A percentile compares a stretch with the other conserved stretches of the same genome.
phyloP scores from a whole-genome alignment of 1,140 invertebrate species.

The Cyclargus thomasi region DNA sequence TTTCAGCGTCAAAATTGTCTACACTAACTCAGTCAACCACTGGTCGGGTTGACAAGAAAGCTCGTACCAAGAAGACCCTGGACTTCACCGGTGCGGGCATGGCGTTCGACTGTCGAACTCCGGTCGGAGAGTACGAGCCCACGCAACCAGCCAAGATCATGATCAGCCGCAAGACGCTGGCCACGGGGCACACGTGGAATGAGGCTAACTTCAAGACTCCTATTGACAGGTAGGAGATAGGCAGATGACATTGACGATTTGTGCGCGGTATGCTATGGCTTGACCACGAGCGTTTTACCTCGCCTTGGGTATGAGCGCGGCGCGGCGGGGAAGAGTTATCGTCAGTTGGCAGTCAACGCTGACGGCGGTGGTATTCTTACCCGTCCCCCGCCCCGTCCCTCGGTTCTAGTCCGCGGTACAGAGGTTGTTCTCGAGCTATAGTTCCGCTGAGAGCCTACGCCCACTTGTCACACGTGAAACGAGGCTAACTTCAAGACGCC shows the following conservation, averaged over 20 bases:
- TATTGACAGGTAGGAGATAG: conserved; percentile 49
- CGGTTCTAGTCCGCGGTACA: no score
- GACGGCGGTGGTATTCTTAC: no score
- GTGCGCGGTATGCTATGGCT: no score
- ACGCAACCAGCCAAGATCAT: conserved; percentile 60
- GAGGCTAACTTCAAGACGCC: conserved; percentile 68
- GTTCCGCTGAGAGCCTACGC: no score
- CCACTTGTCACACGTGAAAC: conserved; percentile 68
- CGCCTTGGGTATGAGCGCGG: no score
- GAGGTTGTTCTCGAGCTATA: no score
- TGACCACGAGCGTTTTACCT: no score
- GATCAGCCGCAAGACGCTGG: conserved; percentile 65
- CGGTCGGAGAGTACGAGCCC: conserved; percentile 51
- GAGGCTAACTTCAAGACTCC: conserved; percentile 68
- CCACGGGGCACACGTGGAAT: conserved; percentile 66
- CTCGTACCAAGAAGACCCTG: conserved; percentile 51
- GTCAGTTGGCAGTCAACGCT: no score
- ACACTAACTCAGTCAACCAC: conserved; percentile 52
- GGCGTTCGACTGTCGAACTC: conserved; percentile 46
- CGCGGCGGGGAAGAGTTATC: no score
- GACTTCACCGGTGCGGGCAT: conserved; percentile 59
- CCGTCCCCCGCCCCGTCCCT: no score
- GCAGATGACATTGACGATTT: no score
- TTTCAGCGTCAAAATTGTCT: conserved; percentile 55
- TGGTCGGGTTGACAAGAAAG: conserved; percentile 42